phyloP scores from a whole-genome alignment of 2,888 invertebrate species.

The Phyllotreta striolata region DNA sequence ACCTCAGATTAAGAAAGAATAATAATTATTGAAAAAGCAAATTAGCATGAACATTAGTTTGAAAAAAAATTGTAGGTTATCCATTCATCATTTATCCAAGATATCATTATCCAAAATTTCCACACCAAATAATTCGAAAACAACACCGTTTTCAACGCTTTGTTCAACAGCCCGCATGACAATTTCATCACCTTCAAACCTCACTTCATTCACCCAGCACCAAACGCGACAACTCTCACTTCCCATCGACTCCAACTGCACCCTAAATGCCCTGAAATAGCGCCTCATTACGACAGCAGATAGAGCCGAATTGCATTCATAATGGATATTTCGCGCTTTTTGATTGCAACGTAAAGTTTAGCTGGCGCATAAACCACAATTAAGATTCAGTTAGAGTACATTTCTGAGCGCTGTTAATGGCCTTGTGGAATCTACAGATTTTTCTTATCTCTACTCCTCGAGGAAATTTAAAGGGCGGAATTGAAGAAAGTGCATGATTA shows the following conservation, averaged over 20 bases:
- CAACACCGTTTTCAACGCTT: too few species aligned
- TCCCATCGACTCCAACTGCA: slow-evolving; percentile 13
- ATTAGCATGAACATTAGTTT: too few species aligned
- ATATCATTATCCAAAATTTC: too few species aligned
- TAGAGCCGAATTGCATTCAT: slow-evolving; percentile 33
- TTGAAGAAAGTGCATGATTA: slow-evolving; percentile 4
- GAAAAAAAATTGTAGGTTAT: too few species aligned
- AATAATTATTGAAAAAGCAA: too few species aligned
- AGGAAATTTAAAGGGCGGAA: background rate
- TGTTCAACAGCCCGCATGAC: too few species aligned
- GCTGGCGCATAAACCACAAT: slow-evolving; percentile 30
- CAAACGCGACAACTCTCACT: slow-evolving; percentile 5
- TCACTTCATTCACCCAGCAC: too few species aligned
- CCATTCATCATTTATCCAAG: too few species aligned
- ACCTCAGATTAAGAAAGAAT: too few species aligned
- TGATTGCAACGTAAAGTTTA: slow-evolving; percentile 32
- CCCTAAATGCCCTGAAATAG: slow-evolving; percentile 26
- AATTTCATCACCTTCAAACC: too few species aligned
- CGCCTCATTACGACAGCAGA: slow-evolving; percentile 25
- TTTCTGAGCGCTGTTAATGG: slow-evolving; percentile 11
- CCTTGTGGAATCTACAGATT: slow-evolving; percentile 15
- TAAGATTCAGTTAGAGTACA: slow-evolving; percentile 28
- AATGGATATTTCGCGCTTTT: slow-evolving; percentile 31
- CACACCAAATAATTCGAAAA: too few species aligned
- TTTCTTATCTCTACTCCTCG: slow-evolving; percentile 16